phyloP scores from a whole-genome alignment of 2,888 invertebrate species.

The Chydorus sphaericus region DNA sequence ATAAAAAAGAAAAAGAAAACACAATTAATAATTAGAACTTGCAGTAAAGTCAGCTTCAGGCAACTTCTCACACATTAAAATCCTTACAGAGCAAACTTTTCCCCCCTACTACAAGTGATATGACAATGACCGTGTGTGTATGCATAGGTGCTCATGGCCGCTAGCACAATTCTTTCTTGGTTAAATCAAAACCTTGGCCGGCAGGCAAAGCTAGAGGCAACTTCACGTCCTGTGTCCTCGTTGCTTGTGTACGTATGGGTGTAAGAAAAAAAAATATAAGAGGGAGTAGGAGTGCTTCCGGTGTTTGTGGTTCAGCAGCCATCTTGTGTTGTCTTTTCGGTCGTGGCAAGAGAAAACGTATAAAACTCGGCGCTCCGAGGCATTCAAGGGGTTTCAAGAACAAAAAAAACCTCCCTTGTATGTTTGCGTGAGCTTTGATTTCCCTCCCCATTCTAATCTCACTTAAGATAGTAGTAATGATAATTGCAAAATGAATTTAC shows the following conservation, averaged over 20 bases:
- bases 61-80: not conserved
- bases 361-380: not conserved
- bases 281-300: constrained; percentile 2
- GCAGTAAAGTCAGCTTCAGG: not conserved
- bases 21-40: not conserved
- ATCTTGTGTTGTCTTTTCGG: not conserved
- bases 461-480: no score
- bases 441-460: no score
- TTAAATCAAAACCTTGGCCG: constrained; percentile 4
- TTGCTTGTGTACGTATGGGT: not conserved
- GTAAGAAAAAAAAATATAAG: not conserved
- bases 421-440: not conserved
- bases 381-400: not conserved
- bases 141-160: not conserved
- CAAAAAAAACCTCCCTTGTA: not conserved
- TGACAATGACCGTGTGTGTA: not conserved
- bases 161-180: not conserved
- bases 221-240: constrained; percentile 1
- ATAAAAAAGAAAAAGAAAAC: not conserved
- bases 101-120: not conserved
- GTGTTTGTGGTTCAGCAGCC: constrained; percentile 6
- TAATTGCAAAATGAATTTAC: no score
- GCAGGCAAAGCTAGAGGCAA: not conserved
- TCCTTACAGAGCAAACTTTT: not conserved
- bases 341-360: not conserved